These are phyloP conservation scores for Serripes groenlandicus DNA, from an alignment of 2,888 invertebrate species.

Conservation along the genomic window DNA sequence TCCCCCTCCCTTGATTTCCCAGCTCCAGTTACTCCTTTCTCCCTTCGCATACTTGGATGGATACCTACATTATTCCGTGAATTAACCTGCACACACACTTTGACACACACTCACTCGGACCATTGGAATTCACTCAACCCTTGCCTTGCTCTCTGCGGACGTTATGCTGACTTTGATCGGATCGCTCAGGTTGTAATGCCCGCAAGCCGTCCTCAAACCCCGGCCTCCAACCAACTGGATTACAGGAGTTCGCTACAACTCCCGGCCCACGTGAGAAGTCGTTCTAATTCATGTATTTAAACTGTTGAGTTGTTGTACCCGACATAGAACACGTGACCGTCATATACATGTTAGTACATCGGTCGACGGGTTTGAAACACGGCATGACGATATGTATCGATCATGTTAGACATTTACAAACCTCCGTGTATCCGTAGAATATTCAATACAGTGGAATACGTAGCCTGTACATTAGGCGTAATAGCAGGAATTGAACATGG, in stretches of 20 bases:
- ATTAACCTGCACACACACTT: too few relatives aligned
- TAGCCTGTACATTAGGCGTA: too few relatives aligned
- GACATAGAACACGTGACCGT: too few relatives aligned
- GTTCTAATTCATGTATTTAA: not conserved
- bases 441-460: too few relatives aligned
- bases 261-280: slow-evolving; percentile 89
- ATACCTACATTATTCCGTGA: not conserved
- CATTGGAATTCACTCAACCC: not conserved
- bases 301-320: too few relatives aligned
- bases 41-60: not conserved
- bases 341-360: too few relatives aligned
- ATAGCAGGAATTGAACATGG: too few relatives aligned
- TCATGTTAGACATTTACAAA: too few relatives aligned
- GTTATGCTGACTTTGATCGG: not conserved
- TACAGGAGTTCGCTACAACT: slow-evolving; percentile 98
- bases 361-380: too few relatives aligned
- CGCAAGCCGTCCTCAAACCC: slow-evolving; percentile 96
- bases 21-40: not conserved
- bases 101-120: not conserved
- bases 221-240: slow-evolving; percentile 98
- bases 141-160: not conserved
- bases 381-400: too few relatives aligned
- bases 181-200: slow-evolving; percentile 88
- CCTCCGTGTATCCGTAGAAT: too few relatives aligned
- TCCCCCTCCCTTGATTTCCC: too few relatives aligned